Evolutionary conservation across 2,888 invertebrate species (phyloP).

Genomic region (Belgica antarctica): DNA sequence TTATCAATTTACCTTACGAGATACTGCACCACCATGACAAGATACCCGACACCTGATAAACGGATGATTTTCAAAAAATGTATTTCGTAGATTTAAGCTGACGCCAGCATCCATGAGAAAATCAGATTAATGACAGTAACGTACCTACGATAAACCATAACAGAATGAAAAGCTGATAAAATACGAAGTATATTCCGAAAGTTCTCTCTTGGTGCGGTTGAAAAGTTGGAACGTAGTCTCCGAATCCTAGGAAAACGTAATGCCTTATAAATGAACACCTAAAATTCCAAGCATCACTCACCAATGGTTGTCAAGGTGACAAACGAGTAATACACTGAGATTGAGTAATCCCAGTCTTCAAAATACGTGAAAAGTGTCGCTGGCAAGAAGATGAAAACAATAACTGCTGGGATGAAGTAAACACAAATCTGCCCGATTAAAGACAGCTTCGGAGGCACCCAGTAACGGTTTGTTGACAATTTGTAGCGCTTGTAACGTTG

Average conservation of each 20-base stretch:
- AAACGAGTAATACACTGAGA: constrained; percentile 83
- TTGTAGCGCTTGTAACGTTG: constrained; percentile 74
- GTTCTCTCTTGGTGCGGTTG: constrained; percentile 52
- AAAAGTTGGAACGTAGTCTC: constrained; percentile 80
- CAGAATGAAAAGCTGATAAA: constrained; percentile 78
- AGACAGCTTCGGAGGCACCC: constrained; percentile 67
- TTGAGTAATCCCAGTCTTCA: constrained; percentile 82
- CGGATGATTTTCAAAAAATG: background rate
- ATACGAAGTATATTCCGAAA: constrained; percentile 62
- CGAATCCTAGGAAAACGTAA: constrained; percentile 63
- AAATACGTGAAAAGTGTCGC: constrained; percentile 79
- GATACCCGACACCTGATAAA: constrained; percentile 72
- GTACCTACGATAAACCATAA: constrained; percentile 71
- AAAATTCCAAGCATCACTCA: background rate
- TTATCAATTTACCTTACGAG: constrained; percentile 60
- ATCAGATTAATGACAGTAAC: background rate
- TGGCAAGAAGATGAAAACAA: constrained; percentile 83
- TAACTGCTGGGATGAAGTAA: constrained; percentile 84
- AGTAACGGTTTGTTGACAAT: constrained; percentile 61
- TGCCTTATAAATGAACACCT: background rate
- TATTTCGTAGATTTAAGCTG: constrained; percentile 2
- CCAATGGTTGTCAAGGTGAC: constrained; percentile 56
- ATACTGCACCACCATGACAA: constrained; percentile 85
- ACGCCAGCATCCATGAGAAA: constrained; percentile 14
- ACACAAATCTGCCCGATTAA: constrained; percentile 76